Conservation (phyloP, 2,113 vertebrate species). For the Oncorhynchus mykiss region DNA sequence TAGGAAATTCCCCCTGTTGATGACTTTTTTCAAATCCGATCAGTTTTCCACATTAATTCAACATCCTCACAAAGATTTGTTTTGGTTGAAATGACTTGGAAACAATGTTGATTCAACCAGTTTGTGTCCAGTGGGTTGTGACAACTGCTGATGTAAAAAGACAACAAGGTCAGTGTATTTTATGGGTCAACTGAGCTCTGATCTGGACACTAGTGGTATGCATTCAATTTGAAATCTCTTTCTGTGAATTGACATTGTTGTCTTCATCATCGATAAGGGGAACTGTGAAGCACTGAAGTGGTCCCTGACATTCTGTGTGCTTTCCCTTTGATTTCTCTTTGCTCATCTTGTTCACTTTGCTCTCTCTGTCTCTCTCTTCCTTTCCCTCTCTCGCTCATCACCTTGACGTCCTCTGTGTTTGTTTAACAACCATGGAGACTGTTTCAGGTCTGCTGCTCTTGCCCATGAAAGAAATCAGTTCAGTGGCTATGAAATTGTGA, state of each 20-base stretch:
- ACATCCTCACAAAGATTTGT: no score
- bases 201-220: not conserved
- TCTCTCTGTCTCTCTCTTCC: not conserved
- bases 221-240: not conserved
- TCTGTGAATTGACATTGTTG: not conserved
- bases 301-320: slow-evolving; percentile 17
- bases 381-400: slow-evolving; percentile 35
- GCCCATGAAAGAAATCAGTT: slow-evolving; percentile 10
- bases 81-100: no score
- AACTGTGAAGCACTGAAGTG: slow-evolving; percentile 26
- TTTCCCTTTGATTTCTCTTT: slow-evolving; percentile 23
- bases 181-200: no score
- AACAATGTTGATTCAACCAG: no score
- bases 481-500: slow-evolving; percentile 28
- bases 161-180: no score
- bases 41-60: no score
- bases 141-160: no score
- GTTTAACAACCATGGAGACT: slow-evolving; percentile 35
- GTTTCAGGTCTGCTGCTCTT: slow-evolving; percentile 30
- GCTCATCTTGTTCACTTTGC: not conserved
- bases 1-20: no score
- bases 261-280: slow-evolving; percentile 17
- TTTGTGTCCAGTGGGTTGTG: no score
- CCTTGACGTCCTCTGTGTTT: slow-evolving; percentile 42
- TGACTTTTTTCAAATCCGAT: no score